Conservation (phyloP, 2,797 vertebrate genomes). For the Salarias fasciatus region DNA sequence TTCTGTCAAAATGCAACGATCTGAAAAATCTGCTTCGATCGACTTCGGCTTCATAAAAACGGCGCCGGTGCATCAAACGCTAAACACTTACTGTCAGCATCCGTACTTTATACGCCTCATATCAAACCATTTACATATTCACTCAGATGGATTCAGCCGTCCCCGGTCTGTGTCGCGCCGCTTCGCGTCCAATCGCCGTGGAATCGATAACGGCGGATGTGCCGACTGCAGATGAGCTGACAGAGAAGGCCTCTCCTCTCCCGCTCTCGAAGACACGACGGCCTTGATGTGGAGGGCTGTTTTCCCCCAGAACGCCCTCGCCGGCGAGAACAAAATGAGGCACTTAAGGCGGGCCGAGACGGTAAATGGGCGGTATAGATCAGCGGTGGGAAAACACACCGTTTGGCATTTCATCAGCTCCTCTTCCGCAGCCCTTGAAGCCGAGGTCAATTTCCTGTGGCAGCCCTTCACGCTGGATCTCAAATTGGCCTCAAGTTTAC, state of each 20-base stretch:
- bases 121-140: too few species aligned
- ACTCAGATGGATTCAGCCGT: too few species aligned
- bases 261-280: constrained; percentile 34
- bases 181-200: too few species aligned
- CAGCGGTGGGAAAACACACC: constrained; percentile 41
- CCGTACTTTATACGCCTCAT: too few species aligned
- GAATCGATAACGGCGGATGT: constrained; percentile 14
- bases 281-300: constrained; percentile 38
- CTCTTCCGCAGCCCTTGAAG: constrained; percentile 22
- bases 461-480: neutral
- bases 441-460: constrained; percentile 38
- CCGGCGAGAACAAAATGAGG: constrained; percentile 19
- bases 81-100: too few species aligned
- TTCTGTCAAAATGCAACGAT: too few species aligned
- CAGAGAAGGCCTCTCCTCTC: constrained; percentile 8
- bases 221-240: constrained; percentile 20
- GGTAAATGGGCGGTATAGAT: constrained; percentile 48
- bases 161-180: too few species aligned
- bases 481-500: constrained; percentile 29
- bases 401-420: constrained; percentile 41
- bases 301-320: constrained; percentile 30
- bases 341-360: constrained; percentile 38
- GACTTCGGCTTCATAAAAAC: too few species aligned
- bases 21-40: too few species aligned
- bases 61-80: too few species aligned